Conservation (phyloP, 2,797 vertebrate species). For the Acrocephalus scirpaceus region DNA sequence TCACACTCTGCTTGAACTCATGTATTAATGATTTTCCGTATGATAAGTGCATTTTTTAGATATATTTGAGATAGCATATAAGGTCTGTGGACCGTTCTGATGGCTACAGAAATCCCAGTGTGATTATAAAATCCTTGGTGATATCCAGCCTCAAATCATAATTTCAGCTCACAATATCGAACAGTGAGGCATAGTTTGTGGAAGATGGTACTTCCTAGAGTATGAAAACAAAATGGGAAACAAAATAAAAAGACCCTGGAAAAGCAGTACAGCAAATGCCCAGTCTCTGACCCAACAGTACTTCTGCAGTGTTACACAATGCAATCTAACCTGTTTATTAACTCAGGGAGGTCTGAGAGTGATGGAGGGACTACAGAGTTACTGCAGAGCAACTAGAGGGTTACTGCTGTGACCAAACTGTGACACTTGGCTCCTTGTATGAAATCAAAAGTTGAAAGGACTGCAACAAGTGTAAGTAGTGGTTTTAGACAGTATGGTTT, state of each 20-base stretch:
- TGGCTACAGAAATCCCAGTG: neutral
- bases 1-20: constrained; percentile 25
- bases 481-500: neutral
- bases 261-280: neutral
- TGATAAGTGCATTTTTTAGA: neutral
- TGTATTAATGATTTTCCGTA: neutral
- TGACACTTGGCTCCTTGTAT: neutral
- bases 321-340: neutral
- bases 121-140: neutral
- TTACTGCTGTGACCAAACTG: neutral
- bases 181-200: neutral
- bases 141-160: neutral
- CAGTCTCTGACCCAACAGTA: rapidly evolving
- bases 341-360: neutral
- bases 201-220: neutral
- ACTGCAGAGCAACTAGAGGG: neutral
- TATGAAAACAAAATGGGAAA: neutral
- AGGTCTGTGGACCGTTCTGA: neutral
- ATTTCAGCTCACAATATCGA: neutral
- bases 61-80: neutral
- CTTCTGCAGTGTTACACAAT: neutral
- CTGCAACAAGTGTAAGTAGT: neutral
- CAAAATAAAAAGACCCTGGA: neutral
- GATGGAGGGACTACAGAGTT: neutral
- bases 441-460: neutral